A percentile compares a stretch with the other conserved stretches of the same genome.
Conservation (phyloP, 2,888 invertebrate species). For the Epiperipatus broadwayi region DNA sequence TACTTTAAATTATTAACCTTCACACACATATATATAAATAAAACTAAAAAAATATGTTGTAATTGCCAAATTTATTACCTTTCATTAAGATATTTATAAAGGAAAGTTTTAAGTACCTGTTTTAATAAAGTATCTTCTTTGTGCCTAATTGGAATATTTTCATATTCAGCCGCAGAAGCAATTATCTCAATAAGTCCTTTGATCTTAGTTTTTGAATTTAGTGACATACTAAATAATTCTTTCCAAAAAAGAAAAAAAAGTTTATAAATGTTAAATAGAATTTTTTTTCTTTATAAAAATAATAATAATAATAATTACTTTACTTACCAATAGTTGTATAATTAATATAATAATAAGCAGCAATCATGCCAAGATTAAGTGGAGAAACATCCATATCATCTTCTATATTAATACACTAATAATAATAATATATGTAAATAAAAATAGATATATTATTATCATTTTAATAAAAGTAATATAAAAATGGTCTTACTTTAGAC, state of each 20-base stretch:
- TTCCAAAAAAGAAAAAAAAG: too few species aligned
- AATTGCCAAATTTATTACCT: not conserved
- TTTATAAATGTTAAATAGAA: too few species aligned
- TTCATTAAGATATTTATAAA: not conserved
- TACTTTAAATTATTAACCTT: too few species aligned
- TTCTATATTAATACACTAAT: conserved; percentile 72
- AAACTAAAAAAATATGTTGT: too few species aligned
- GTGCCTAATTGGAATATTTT: conserved; percentile 78
- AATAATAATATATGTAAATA: conserved; percentile 13
- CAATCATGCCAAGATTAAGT: conserved; percentile 97
- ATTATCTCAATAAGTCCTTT: conserved; percentile 94
- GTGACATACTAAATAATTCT: conserved; percentile 90
- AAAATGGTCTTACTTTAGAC: conserved; percentile 42
- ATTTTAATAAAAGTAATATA: conserved; percentile 5
- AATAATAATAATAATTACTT: conserved; percentile 17
- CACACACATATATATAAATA: too few species aligned
- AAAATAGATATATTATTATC: not conserved
- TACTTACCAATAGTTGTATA: conserved; percentile 80
- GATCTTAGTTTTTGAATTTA: conserved; percentile 93
- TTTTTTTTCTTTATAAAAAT: conserved; percentile 11
- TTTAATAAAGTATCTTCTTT: conserved; percentile 71
- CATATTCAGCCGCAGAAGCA: conserved; percentile 90
- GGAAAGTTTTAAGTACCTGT: conserved; percentile 23
- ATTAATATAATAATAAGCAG: conserved; percentile 98
- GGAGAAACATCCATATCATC: conserved; percentile 95